Percentiles rank a stretch among this genome's conserved stretches.
Conservation (phyloP, 2,113 vertebrate species). For the Pontoporia blainvillei region DNA sequence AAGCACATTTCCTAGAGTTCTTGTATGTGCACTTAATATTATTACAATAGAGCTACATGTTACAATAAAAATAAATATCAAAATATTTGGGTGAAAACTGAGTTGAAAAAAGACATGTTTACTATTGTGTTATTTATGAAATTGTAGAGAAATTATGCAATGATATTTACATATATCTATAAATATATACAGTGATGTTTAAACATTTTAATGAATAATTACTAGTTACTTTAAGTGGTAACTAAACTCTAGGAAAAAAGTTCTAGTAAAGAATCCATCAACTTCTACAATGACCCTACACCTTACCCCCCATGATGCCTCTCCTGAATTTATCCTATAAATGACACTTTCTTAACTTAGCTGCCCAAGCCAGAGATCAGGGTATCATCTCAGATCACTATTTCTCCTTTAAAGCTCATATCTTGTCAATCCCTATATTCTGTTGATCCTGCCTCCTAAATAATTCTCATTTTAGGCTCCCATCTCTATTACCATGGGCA, state of each 20-base stretch:
- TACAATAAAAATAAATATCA: background rate
- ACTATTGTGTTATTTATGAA: background rate
- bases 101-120: background rate
- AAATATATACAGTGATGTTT: background rate
- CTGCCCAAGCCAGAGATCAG: background rate
- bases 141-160: background rate
- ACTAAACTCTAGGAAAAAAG: background rate
- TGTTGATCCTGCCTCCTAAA: background rate
- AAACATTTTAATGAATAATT: background rate
- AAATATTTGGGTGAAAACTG: background rate
- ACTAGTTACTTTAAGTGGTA: background rate
- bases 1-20: background rate
- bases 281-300: background rate
- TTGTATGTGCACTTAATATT: background rate
- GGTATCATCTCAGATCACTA: background rate
- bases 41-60: background rate
- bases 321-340: background rate
- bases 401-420: background rate
- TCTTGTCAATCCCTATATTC: background rate
- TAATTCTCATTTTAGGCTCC: background rate
- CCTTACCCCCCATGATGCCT: background rate
- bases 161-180: background rate
- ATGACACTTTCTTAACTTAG: background rate
- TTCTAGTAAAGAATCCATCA: background rate
- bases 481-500: background rate